Evolutionary conservation across 1,140 invertebrate species (phyloP), one percentile per base, ranked within the genome.

Genomic region (Anastrepha obliqua): DNA sequence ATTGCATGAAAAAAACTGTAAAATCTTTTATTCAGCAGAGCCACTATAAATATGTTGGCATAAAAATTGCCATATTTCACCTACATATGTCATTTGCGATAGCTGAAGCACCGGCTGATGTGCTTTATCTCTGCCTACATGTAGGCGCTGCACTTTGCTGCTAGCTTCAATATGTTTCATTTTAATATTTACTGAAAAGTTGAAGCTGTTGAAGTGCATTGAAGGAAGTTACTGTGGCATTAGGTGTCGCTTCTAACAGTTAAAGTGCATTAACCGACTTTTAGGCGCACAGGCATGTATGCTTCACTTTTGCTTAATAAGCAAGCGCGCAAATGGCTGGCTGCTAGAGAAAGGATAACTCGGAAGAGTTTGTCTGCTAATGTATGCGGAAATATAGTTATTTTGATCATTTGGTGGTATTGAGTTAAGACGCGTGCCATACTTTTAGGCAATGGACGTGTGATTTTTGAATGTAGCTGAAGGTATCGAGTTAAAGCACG

Each of bases 31-130:
- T 29, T 29, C 51, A 55, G 51, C 51, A 55, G 6, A 55, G 6
- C 51, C 51, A 47, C 47, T 81, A 29, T 81, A 81, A 58, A 81
- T 58, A 51, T 55, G 47, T 51, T 55, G 47, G 74, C 74, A 81
- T 51, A 81, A 55, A 81, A 81, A 81, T 55, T 81, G 74, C 74
- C 44, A 55, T 81, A 81, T 81, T 81, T 81, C 74, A 81, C 74
- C 74, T 58, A 81, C 74, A 81, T 81, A 81, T 81, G 74, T 81
- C 74, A 55, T 81, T 55, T 20, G 44, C 42, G 74, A 29, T 81
- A 55, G 74, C 44, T 55, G 47, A 2, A 62, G 60, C 60, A 62
- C 47, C 51, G 51, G 17, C 51, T 58, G 74, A 44, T 81, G 74
- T 70, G 67, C 74, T 81, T 81, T 81, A 81, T 81, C 51, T 55